Percentiles rank a stretch among this genome's conserved stretches.
Conservation (phyloP, 2,113 vertebrate genomes). For the Syngnathus typhle region DNA sequence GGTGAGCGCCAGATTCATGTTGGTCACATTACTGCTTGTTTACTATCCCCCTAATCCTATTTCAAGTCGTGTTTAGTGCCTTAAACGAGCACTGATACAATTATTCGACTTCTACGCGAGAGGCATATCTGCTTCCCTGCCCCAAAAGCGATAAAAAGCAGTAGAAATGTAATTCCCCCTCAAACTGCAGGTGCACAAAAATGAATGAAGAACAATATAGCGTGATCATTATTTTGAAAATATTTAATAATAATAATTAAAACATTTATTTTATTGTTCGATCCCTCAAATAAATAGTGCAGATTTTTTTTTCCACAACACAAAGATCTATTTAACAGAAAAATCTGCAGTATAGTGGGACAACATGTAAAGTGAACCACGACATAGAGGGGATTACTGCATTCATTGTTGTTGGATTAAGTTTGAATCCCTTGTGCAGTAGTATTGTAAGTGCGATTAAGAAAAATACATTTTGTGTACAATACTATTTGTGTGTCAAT, state of each 20-base stretch:
- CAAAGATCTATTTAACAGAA: neutral
- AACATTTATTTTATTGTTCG: neutral
- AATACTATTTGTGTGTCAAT: neutral
- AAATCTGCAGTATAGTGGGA: neutral
- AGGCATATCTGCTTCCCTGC: neutral
- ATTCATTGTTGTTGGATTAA: neutral
- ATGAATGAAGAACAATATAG: neutral
- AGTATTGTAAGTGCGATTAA: neutral
- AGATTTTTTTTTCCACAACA: neutral
- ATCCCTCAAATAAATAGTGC: neutral
- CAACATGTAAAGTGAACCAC: neutral
- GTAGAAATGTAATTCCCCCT: neutral
- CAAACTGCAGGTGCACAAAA: neutral
- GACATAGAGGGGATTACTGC: neutral
- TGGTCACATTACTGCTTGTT: neutral
- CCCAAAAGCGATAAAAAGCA: neutral
- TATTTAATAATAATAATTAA: neutral
- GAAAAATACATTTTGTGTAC: neutral
- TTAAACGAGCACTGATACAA: neutral
- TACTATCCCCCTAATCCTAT: too few relatives aligned
- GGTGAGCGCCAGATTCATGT: slow-evolving; percentile 63
- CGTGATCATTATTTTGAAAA: neutral
- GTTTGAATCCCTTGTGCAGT: neutral
- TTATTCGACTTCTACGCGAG: neutral
- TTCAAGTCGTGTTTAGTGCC: too few relatives aligned